Conservation (phyloP, 1,140 invertebrate species). For the Drosophila azteca region DNA sequence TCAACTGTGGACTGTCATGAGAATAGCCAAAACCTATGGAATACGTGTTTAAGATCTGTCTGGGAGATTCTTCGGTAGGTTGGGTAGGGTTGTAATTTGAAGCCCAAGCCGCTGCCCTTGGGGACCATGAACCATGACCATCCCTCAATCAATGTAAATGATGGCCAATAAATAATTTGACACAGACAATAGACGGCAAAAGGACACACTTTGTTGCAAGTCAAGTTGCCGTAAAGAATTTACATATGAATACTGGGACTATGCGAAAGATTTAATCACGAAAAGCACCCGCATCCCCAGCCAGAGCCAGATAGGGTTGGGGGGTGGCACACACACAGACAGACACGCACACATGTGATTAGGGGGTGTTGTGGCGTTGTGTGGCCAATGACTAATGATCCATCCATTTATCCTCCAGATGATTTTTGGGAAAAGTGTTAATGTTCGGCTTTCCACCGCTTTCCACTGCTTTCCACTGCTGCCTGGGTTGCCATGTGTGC, state of each 20-base stretch:
- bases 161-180: slow-evolving; percentile 39
- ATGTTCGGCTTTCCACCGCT: slow-evolving; percentile 22
- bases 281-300: slow-evolving; percentile 13
- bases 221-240: slow-evolving; percentile 36
- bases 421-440: slow-evolving; percentile 39
- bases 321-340: background rate
- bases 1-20: too few species aligned
- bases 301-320: too few species aligned
- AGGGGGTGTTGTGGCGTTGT: slow-evolving; percentile 13
- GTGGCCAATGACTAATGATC: slow-evolving; percentile 54
- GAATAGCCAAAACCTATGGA: too few species aligned
- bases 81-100: too few species aligned
- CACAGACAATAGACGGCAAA: slow-evolving; percentile 17
- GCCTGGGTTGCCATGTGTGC: slow-evolving; percentile 38
- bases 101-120: background rate
- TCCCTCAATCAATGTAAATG: slow-evolving; percentile 26
- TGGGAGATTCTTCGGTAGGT: too few species aligned
- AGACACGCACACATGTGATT: slow-evolving; percentile 23
- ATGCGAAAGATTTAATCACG: slow-evolving; percentile 30
- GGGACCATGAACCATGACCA: background rate
- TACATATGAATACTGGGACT: slow-evolving; percentile 43
- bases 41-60: too few species aligned
- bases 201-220: slow-evolving; percentile 34
- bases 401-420: slow-evolving; percentile 47
- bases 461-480: background rate